phyloP scores from a whole-genome alignment of 2,888 invertebrate genomes.

The Spicauda simplicius region DNA sequence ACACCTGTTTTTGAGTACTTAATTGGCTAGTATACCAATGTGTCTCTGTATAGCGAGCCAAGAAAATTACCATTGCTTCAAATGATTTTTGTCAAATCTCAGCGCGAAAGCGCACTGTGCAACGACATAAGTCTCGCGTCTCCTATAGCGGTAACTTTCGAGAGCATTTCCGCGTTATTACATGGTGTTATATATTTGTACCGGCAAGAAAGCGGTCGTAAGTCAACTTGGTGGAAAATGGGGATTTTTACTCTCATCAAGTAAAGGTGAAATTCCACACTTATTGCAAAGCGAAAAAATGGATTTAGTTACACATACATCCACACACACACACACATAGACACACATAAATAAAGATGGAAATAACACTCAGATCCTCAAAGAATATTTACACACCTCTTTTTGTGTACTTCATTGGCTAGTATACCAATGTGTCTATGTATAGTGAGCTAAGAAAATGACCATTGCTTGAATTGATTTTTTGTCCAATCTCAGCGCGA shows the following conservation, averaged over 20 bases:
- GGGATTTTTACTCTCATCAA: background rate
- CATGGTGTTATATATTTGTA: slow-evolving; percentile 31
- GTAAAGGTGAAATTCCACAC: background rate
- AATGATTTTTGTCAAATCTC: slow-evolving; percentile 32
- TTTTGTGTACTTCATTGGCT: too few relatives aligned
- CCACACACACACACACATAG: too few relatives aligned
- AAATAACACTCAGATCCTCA: too few relatives aligned
- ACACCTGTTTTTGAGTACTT: too few relatives aligned
- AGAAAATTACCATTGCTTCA: background rate
- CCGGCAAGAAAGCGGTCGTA: slow-evolving; percentile 25
- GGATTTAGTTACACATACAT: too few relatives aligned
- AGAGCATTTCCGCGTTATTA: slow-evolving; percentile 31
- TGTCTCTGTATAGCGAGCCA: too few relatives aligned
- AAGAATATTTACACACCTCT: too few relatives aligned
- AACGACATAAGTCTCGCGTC: slow-evolving; percentile 25
- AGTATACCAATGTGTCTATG: too few relatives aligned
- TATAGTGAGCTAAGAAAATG: too few relatives aligned
- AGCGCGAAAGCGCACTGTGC: slow-evolving; percentile 26
- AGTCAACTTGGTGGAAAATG: slow-evolving; percentile 34
- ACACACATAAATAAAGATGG: too few relatives aligned
- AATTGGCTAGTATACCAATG: too few relatives aligned
- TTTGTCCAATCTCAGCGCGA: slow-evolving; percentile 29
- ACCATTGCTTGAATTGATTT: slow-evolving; percentile 8
- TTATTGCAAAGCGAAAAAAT: background rate
- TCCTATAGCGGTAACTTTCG: slow-evolving; percentile 23